A percentile compares a stretch with the other conserved stretches of the same genome.
Evolutionary conservation across 1,140 invertebrate genomes (phyloP).

Genomic region (Habropoda laboriosa): DNA sequence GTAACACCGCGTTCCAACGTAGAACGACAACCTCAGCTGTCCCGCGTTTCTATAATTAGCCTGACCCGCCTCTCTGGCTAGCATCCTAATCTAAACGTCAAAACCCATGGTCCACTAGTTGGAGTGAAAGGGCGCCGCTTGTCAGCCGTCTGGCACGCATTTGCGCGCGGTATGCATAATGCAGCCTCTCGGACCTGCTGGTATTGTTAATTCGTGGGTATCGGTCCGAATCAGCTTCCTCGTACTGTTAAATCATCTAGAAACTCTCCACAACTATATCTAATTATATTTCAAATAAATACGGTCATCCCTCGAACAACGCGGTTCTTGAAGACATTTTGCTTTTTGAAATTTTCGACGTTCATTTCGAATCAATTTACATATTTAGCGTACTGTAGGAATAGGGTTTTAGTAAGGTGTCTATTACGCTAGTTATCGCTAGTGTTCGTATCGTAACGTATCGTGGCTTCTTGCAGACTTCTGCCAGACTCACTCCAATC

Average conservation of each 20-base stretch:
- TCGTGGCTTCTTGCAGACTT: too few relatives aligned
- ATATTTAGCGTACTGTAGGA: too few relatives aligned
- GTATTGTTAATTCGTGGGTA: constrained; percentile 60
- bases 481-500: too few relatives aligned
- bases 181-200: not conserved
- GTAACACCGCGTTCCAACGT: not conserved
- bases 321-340: too few relatives aligned
- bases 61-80: not conserved
- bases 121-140: constrained; percentile 1
- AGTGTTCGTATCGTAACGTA: too few relatives aligned
- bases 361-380: too few relatives aligned
- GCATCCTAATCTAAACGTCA: constrained; percentile 32
- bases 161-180: constrained; percentile 46
- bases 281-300: too few relatives aligned
- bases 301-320: too few relatives aligned
- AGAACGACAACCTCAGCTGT: not conserved
- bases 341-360: too few relatives aligned
- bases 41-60: not conserved
- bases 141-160: constrained; percentile 42
- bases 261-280: too few relatives aligned
- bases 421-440: too few relatives aligned
- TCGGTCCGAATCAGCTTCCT: constrained; percentile 8
- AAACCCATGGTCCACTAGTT: constrained; percentile 32
- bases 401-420: too few relatives aligned
- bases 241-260: constrained; percentile 37